Conservation (phyloP, 2,797 vertebrate genomes). For the Onychomys leucogaster region DNA sequence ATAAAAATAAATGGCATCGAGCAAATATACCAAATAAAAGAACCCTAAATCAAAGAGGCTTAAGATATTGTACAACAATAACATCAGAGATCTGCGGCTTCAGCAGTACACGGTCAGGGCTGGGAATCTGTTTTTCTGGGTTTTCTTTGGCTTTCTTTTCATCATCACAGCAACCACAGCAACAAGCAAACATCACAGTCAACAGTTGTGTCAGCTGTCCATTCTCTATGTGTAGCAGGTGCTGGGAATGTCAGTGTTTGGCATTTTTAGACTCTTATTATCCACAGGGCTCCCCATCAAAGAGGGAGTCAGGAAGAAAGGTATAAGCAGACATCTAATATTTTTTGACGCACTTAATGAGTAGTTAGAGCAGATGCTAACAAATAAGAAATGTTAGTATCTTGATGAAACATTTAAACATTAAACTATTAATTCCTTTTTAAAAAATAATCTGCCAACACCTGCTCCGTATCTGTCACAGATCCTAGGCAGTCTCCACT, state of each 20-base stretch:
- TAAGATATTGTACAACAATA: not conserved
- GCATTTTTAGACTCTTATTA: constrained; percentile 42
- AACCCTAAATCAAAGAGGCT: not conserved
- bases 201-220: not conserved
- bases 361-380: not conserved
- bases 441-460: too few species aligned
- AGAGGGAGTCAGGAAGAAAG: not conserved
- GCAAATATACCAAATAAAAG: not conserved
- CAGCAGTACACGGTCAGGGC: not conserved
- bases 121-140: not conserved
- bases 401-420: not conserved
- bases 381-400: not conserved
- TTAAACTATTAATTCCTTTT: not conserved
- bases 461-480: not conserved
- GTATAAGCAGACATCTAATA: not conserved
- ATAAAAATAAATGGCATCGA: not conserved
- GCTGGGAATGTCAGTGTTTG: not conserved
- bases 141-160: not conserved
- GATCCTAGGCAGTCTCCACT: not conserved
- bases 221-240: not conserved
- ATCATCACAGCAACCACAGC: not conserved
- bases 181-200: not conserved
- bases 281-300: not conserved
- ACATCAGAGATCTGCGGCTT: not conserved
- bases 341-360: not conserved